Evolutionary conservation across 2,113 vertebrate species (phyloP).

Genomic region (Origma solitaria): DNA sequence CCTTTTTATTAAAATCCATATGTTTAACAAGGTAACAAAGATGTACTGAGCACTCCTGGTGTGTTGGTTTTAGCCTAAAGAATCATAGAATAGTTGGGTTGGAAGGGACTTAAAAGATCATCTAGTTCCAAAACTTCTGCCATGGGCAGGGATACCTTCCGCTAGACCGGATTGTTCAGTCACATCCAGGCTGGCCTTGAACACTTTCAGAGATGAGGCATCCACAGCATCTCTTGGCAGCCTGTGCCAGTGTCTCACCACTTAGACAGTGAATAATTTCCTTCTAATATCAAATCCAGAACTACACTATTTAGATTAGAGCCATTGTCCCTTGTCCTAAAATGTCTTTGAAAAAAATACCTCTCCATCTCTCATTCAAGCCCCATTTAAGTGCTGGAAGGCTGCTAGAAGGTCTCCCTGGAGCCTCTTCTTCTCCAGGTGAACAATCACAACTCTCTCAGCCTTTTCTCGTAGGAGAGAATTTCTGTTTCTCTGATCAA

Average conservation of each 20-base stretch:
- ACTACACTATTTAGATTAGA: not conserved
- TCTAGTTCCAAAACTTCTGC: not conserved
- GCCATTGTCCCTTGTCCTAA: not conserved
- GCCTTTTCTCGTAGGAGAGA: not conserved
- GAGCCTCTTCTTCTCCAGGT: not conserved
- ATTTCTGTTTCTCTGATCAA: not conserved
- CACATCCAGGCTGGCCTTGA: not conserved
- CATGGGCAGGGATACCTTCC: not conserved
- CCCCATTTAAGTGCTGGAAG: not conserved
- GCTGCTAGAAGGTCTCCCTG: not conserved
- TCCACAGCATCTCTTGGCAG: not conserved
- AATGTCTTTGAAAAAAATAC: not conserved
- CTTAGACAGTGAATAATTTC: not conserved
- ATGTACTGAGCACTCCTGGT: not conserved
- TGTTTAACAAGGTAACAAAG: not conserved
- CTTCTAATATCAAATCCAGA: not conserved
- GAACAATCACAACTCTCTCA: not conserved
- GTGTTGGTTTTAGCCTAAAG: not conserved
- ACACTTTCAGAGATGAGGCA: not conserved
- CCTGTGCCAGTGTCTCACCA: not conserved
- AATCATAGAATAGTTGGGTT: not conserved
- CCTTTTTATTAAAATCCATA: not conserved
- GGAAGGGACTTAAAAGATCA: not conserved
- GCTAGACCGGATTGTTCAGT: not conserved
- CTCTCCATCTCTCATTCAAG: not conserved